Conservation (phyloP, 1,140 invertebrate species). For the Glossosoma conforme region DNA sequence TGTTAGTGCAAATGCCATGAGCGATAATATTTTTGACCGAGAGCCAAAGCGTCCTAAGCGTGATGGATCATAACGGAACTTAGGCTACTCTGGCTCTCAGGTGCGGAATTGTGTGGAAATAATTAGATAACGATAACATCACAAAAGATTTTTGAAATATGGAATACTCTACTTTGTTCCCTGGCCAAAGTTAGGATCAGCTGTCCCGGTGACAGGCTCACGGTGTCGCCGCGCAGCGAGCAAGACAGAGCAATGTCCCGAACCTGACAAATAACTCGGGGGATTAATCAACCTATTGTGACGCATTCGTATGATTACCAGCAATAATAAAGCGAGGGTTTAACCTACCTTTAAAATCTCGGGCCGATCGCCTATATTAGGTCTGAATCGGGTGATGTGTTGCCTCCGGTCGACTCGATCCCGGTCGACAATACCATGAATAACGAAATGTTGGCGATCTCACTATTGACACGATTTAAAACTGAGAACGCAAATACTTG, state of each 20-base stretch:
- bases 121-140: constrained; percentile 18
- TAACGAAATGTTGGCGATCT: constrained; percentile 20
- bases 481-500: constrained; percentile 21
- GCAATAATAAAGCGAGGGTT: constrained; percentile 25
- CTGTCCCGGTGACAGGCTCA: constrained; percentile 20
- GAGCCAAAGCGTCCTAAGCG: no score
- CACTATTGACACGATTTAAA: constrained; percentile 20
- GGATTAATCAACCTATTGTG: constrained; percentile 25
- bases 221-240: no score
- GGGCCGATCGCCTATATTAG: constrained; percentile 21
- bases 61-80: no score
- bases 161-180: no score
- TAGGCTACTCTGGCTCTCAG: no score
- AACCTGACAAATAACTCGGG: constrained; percentile 20
- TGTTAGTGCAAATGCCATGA: no score
- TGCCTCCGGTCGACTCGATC: constrained; percentile 15
- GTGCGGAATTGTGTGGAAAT: no score
- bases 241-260: no score
- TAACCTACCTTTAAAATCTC: constrained; percentile 24
- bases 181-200: no score
- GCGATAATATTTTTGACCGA: no score
- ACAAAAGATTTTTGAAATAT: no score
- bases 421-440: constrained; percentile 19
- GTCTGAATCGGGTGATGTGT: constrained; percentile 11
- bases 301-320: constrained; percentile 24